Percentiles rank a stretch among this genome's conserved stretches.
These are phyloP conservation scores for Desmodus rotundus DNA, from an alignment of 2,113 vertebrate species.

Conservation along the genomic window DNA sequence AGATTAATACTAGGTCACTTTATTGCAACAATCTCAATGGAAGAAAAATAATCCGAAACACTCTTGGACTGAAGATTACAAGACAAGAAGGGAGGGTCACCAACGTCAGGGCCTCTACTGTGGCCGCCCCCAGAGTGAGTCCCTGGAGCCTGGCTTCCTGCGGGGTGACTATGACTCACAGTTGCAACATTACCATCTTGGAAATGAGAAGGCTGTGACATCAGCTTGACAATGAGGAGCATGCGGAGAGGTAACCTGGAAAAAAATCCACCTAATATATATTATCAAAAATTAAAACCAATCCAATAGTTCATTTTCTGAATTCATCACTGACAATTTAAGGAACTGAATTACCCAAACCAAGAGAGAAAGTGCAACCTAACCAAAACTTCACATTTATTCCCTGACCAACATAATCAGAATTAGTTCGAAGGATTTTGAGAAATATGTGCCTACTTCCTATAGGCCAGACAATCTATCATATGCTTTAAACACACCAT, in stretches of 20 bases:
- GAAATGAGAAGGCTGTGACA: not conserved
- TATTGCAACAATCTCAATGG: not conserved
- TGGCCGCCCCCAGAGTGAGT: not conserved
- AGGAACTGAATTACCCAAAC: not conserved
- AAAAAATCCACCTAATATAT: not conserved
- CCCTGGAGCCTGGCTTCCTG: not conserved
- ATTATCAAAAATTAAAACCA: not conserved
- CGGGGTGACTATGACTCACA: not conserved
- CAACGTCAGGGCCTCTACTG: not conserved
- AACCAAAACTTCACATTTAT: not conserved
- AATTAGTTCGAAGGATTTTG: not conserved
- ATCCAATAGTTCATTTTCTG: not conserved
- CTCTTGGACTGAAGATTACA: not conserved
- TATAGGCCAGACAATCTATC: not conserved
- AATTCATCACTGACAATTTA: not conserved
- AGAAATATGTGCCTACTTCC: not conserved
- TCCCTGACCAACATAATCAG: not conserved
- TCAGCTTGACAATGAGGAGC: not conserved
- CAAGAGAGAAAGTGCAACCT: not conserved
- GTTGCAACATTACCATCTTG: not conserved
- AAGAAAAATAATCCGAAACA: not conserved
- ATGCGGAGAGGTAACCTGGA: not conserved
- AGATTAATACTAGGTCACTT: not conserved
- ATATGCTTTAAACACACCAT: not conserved
- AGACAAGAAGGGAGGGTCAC: not conserved